These are phyloP conservation scores for Mycteria americana DNA, from an alignment of 2,797 vertebrate species.

Conservation along the genomic window DNA sequence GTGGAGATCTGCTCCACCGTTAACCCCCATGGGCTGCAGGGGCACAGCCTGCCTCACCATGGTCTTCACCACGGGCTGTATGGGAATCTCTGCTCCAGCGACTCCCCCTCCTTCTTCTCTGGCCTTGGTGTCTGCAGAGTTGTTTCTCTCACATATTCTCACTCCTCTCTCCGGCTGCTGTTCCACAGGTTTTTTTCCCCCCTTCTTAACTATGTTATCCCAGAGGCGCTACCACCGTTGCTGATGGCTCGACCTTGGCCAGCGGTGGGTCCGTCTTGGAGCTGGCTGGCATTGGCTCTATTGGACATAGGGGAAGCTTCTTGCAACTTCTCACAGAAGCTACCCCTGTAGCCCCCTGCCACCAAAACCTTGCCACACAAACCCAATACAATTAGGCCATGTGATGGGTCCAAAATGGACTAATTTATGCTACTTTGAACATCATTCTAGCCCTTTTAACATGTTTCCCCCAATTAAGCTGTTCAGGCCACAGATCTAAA, in stretches of 20 bases:
- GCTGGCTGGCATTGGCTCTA: background rate
- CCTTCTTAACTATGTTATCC: background rate
- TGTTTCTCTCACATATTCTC: no score
- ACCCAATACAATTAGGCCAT: constrained; percentile 37
- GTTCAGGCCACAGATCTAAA: constrained; percentile 76
- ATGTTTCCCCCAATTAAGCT: constrained; percentile 77
- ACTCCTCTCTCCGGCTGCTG: background rate
- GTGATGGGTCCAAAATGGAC: constrained; percentile 72
- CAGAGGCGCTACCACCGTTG: rapidly evolving
- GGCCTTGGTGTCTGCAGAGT: background rate
- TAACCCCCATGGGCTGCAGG: background rate
- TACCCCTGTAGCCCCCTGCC: background rate
- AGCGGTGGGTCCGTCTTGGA: rapidly evolving
- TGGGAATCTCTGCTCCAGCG: background rate
- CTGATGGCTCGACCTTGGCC: background rate
- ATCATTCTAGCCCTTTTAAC: constrained; percentile 73
- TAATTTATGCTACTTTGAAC: constrained; percentile 78
- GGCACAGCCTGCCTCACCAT: background rate
- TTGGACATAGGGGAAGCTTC: background rate
- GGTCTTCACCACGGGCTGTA: background rate
- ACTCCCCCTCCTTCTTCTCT: background rate
- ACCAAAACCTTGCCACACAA: background rate
- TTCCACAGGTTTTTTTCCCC: rapidly evolving
- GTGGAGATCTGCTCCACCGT: background rate
- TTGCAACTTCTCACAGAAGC: background rate